phyloP scores from a whole-genome alignment of 2,888 invertebrate genomes.

The Drosophila lutescens region DNA sequence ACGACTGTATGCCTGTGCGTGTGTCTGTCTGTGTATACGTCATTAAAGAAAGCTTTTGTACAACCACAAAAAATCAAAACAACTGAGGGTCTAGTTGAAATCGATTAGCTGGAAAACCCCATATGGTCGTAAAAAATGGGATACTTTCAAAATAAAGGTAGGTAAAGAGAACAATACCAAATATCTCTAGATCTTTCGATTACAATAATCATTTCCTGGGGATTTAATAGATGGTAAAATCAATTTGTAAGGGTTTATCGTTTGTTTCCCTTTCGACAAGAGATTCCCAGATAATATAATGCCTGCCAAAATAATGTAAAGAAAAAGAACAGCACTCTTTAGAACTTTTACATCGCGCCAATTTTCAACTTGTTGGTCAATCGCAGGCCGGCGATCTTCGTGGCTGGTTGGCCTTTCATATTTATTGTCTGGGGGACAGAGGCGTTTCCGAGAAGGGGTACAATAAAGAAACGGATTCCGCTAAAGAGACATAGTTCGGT shows the following conservation, averaged over 20 bases:
- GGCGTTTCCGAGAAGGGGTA: background rate
- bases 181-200: background rate
- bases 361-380: conserved; percentile 42
- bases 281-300: conserved; percentile 1
- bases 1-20: conserved; percentile 20
- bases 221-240: background rate
- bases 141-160: background rate
- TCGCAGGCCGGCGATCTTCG: conserved; percentile 20
- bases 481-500: conserved; percentile 7
- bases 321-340: too few species aligned
- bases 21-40: background rate
- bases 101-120: background rate
- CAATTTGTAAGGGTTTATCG: background rate
- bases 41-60: conserved; percentile 36
- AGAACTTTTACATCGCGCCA: conserved; percentile 9
- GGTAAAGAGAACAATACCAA: background rate
- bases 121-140: background rate
- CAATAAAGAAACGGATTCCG: too few species aligned
- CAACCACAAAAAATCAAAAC: background rate
- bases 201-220: background rate
- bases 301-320: conserved; percentile 12
- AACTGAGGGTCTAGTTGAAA: background rate
- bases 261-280: background rate
- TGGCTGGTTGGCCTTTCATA: conserved; percentile 17
- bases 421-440: background rate